Base-by-base conservation (phyloP, 1,140 invertebrate genomes). In the Bombyx mandarina region DNA sequence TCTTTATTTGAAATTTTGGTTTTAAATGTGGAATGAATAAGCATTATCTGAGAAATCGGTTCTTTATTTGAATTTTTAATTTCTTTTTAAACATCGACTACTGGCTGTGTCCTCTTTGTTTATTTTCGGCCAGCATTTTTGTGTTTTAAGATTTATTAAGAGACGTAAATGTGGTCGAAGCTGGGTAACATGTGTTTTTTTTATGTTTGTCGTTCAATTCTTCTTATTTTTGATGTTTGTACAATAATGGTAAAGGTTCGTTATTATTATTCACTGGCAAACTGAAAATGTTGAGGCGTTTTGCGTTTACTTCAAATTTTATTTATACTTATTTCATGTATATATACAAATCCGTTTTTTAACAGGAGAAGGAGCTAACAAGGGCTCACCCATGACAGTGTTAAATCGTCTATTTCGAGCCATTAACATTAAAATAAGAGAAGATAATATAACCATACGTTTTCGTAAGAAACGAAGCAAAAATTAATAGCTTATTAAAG, bases 1-100 rank as follows among this genome's bases (percentile, higher is more conserved):
- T 78, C 83, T 86, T 85, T 84, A 87, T 87, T 86, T 83, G 81
- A 86, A 86, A 87, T 85, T 84, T 86, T 83, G 77, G 86, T 87
- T 87, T 86, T 86, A 84, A 87, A 87, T 84, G 79, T 87, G 82
- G 84, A 84, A 87, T 87, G 84, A 87, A 83, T 86, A 87, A 87
- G 84, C 84, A 86, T 87, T 86, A 83, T 84, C 82, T 82, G 80
- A 83, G 72, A 75, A 77, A 83, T 72, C 75, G 76, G 79, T 85
- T 77, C 83, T 84, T 85, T 85, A 82, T 83, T 85, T 84, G 75
- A 73, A 80, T 84, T 85, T 82, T 87, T 86, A 83, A 86, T 86
- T 84, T 76, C 69, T 85, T 86, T 81, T 86, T 86, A 63, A 65
- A 56, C 53, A 45, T 65, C 69, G 75, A 82, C 83, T 83, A 82